phyloP scores from a whole-genome alignment of 2,797 vertebrate genomes.

The Crocidura indochinensis region DNA sequence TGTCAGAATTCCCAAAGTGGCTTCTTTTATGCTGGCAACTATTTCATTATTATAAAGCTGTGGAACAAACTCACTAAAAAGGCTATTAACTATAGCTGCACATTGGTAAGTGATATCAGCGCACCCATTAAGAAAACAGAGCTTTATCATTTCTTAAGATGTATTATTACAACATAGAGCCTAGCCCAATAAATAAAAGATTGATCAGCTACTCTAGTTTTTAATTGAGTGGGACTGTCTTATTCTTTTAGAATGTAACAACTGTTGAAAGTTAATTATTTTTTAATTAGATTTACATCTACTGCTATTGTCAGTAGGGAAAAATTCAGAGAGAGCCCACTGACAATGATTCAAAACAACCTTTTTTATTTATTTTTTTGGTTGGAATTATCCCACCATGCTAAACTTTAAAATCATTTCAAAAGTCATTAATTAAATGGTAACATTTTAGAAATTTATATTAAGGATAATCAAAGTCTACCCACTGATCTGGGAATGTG shows the following conservation, averaged over 20 bases:
- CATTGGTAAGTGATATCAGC: conserved; percentile 50
- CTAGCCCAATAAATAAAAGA: conserved; percentile 72
- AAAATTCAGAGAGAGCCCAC: conserved; percentile 42
- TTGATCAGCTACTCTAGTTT: conserved; percentile 43
- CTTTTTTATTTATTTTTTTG: conserved; percentile 8
- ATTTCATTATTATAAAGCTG: conserved; percentile 65
- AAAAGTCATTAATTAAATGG: conserved; percentile 42
- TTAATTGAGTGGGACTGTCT: conserved; percentile 57
- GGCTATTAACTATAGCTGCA: conserved; percentile 72
- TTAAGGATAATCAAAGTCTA: conserved; percentile 50
- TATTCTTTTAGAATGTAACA: conserved; percentile 10
- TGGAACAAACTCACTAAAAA: conserved; percentile 64
- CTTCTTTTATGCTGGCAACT: conserved; percentile 29
- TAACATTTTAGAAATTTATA: conserved; percentile 34
- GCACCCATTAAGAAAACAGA: conserved; percentile 68
- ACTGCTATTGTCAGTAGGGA: conserved; percentile 26
- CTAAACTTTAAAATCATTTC: conserved; percentile 55
- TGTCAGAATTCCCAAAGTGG: neutral
- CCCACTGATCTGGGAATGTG: neutral
- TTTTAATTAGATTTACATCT: conserved; percentile 52
- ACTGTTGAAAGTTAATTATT: conserved; percentile 47
- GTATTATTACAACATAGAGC: neutral
- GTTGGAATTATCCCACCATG: conserved; percentile 3
- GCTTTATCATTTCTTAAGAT: conserved; percentile 68
- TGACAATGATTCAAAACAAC: conserved; percentile 32